Evolutionary conservation across 2,888 invertebrate species (phyloP), one percentile per base, ranked within the genome.

Genomic region (Trichopria drosophilae): DNA sequence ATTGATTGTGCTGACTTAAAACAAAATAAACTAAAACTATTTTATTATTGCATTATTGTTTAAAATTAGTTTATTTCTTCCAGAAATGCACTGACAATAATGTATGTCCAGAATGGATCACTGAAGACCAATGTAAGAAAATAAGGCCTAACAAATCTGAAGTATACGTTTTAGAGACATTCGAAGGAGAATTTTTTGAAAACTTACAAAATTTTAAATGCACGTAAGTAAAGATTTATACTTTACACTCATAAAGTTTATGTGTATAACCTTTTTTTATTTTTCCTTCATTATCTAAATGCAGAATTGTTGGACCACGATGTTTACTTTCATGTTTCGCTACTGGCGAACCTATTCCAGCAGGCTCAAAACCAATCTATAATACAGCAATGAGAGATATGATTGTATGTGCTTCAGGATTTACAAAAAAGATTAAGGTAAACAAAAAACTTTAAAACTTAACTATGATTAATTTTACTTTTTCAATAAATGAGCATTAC

Each of bases 271-370:
- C 32, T 3, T 4, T 18, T 24, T 31, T 13, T 19, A 23, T 28
- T 9, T 29, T 35, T 36, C 41, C 36, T 51, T 42, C 18, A 40
- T 48, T 43, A 22, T 59, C 61, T 66, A 71, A 64, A 62, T 79
- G 72, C 73, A 91, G 92, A 69, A 80, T 94, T 57, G 79, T 93
- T 51, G 93, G 94, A 0, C 91, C 94, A 1, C 82, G 84, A 44
- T 93, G 93, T 68, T 72, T 95, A 12, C 78, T 87, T 40, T 81
- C 83, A 34, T 93, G 92, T 65, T 75, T 92, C 32, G 79, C 82
- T 20, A 85, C 86, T 65, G 84, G 84, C 10, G 80, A 82, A 62
- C 79, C 86, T 0, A 85, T 94, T 60, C 93, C 93, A 0, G 81
- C 85, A 45, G 85, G 84, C 4, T 80, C 81, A 0, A 84, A 84